Evolutionary conservation across 2,888 invertebrate species (phyloP), one percentile per base, ranked within the genome.

Genomic region (Melanchra persicariae): DNA sequence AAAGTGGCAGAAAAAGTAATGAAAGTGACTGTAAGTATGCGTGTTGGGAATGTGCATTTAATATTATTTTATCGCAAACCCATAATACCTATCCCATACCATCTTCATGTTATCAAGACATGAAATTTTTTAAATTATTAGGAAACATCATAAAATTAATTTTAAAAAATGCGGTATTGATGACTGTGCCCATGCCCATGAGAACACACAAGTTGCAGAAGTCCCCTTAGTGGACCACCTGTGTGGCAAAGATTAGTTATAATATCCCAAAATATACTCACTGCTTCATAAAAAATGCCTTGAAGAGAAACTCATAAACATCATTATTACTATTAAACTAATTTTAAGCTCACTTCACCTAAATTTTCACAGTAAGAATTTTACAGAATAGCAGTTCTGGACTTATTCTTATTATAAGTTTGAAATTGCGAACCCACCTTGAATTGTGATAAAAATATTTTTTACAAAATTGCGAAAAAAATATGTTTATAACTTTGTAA

Each of bases 21-120:
- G 98, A 98, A 93, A 98, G 98, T 91, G 98, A 98, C 90, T 98
- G 98, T 98, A 96, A 97, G 97, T 96, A 78, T 66, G 7, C 12
- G 30, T 69, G 10, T 49, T 43, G 12, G n/a, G 12, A 58, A 51
- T 51, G 9, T 24, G 22, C 3, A 17, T 40, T 12, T n/a, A n/a
- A n/a, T n/a, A n/a, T n/a, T 40, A 43, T 12, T 40, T 6, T 7
- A 7, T 26, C 30, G 24, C 30, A 26, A 40, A 24, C 47, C 37
- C 9, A 0, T 65, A 15, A 0, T 24, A 47, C 9, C 2, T 10
- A 45, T 43, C 8, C 40, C 15, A n/a, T 49, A 57, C 3, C 17
- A 49, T 26, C 15, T 26, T 26, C 6, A 26, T 54, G 2, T 0
- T 15, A 0, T 8, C 19, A 7, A 37, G 1, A 22, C 17, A 2